A percentile compares a stretch with the other conserved stretches of the same genome.
Evolutionary conservation across 1,140 invertebrate genomes (phyloP).

Genomic region (Aphelenchoides besseyi): DNA sequence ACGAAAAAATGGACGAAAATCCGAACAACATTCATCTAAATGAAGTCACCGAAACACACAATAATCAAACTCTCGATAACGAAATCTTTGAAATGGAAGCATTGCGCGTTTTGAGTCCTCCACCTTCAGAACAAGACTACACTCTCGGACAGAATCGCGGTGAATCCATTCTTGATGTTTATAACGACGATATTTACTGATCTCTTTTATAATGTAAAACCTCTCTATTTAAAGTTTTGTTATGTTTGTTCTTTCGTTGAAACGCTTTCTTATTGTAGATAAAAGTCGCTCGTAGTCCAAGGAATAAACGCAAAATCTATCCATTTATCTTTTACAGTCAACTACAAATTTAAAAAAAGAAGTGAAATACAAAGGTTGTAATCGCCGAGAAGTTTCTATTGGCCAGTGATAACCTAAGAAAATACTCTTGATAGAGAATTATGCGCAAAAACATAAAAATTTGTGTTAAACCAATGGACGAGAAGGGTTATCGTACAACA

Average conservation of each 20-base stretch:
- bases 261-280: too few species aligned
- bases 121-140: slow-evolving; percentile 26
- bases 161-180: slow-evolving; percentile 8
- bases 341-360: too few species aligned
- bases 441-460: too few species aligned
- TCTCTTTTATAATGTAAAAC: neutral
- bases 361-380: too few species aligned
- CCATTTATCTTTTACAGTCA: too few species aligned
- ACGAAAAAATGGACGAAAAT: slow-evolving; percentile 27
- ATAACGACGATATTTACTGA: slow-evolving; percentile 10
- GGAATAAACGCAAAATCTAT: too few species aligned
- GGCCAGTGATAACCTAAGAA: too few species aligned
- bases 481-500: too few species aligned
- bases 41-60: slow-evolving; percentile 14
- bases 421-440: too few species aligned
- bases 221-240: neutral
- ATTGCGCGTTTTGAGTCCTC: slow-evolving; percentile 29
- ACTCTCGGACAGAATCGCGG: neutral
- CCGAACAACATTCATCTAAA: slow-evolving; percentile 32
- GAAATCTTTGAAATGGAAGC: slow-evolving; percentile 18
- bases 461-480: too few species aligned
- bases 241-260: neutral
- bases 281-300: too few species aligned
- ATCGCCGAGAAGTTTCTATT: too few species aligned
- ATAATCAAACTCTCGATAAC: slow-evolving; percentile 6